These are phyloP conservation scores for Pholis gunnellus DNA, from an alignment of 2,113 vertebrate species.

Conservation along the genomic window DNA sequence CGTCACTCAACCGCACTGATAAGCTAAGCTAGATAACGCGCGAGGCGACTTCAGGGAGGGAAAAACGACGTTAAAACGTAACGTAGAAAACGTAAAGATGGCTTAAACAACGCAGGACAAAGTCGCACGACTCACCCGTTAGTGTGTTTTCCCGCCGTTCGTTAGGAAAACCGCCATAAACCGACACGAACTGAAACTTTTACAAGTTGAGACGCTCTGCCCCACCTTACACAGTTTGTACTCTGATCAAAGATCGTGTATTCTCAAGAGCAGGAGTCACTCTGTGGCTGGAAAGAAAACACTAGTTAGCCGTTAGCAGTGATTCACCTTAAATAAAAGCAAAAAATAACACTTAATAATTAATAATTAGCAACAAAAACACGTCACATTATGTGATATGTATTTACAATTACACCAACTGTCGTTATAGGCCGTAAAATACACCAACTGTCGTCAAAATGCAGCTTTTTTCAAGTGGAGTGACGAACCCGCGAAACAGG, in stretches of 20 bases:
- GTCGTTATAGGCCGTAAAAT: too few species aligned
- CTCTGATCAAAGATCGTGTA: constrained; percentile 33
- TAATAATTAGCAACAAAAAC: rapidly evolving
- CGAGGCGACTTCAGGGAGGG: background rate
- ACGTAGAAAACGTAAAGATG: rapidly evolving
- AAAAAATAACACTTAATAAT: rapidly evolving
- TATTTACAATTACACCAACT: too few species aligned
- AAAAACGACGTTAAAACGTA: background rate
- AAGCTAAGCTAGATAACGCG: background rate
- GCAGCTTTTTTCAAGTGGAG: rapidly evolving
- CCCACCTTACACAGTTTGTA: constrained; percentile 58
- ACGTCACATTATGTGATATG: rapidly evolving
- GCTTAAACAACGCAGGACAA: rapidly evolving
- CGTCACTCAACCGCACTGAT: background rate
- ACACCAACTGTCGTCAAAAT: too few species aligned
- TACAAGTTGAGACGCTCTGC: constrained; percentile 54
- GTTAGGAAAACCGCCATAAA: constrained; percentile 29
- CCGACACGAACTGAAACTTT: constrained; percentile 47
- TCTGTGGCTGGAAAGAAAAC: background rate
- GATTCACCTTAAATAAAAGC: rapidly evolving
- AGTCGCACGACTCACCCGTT: constrained; percentile 43
- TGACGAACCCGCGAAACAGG: background rate
- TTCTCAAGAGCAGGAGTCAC: rapidly evolving
- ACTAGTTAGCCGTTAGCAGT: background rate
- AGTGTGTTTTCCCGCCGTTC: background rate